These are phyloP conservation scores for Cephalopholis sonnerati DNA, from an alignment of 2,113 vertebrate species.

Conservation along the genomic window DNA sequence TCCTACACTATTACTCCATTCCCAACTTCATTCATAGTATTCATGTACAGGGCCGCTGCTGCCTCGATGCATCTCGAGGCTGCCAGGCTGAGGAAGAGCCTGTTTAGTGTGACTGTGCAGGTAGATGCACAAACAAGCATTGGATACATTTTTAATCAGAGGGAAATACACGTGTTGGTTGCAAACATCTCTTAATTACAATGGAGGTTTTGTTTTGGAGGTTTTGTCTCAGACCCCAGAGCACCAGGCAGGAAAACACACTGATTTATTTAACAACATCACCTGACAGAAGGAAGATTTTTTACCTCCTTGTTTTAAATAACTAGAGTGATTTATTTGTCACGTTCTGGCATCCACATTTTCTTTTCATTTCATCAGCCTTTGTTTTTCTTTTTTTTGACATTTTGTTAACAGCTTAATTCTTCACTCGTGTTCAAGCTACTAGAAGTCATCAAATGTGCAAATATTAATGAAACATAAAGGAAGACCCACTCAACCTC, in stretches of 20 bases:
- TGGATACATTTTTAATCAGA: constrained; percentile 26
- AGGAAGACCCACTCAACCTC: constrained; percentile 20
- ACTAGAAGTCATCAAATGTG: constrained; percentile 25
- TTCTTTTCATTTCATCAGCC: not conserved
- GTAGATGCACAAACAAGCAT: constrained; percentile 25
- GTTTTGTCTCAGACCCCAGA: constrained; percentile 2
- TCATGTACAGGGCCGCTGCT: constrained; percentile 14
- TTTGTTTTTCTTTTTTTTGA: not conserved
- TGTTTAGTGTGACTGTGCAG: constrained; percentile 24
- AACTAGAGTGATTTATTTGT: constrained; percentile 15
- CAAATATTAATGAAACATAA: constrained; percentile 20
- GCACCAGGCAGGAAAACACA: constrained; percentile 10
- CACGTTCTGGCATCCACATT: not conserved
- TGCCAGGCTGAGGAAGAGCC: constrained; percentile 3
- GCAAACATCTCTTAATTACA: constrained; percentile 34
- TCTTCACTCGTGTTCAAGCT: constrained; percentile 10
- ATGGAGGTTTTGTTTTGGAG: constrained; percentile 3
- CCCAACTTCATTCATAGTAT: constrained; percentile 38
- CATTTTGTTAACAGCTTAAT: constrained; percentile 12
- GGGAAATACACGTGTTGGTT: constrained; percentile 17
- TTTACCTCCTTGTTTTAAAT: not conserved
- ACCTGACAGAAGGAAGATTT: not conserved
- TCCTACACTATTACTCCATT: constrained; percentile 1
- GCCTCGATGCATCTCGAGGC: constrained; percentile 11
- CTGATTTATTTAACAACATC: constrained; percentile 50